phyloP scores from a whole-genome alignment of 1,140 invertebrate species.

The Dendrolimus punctatus region DNA sequence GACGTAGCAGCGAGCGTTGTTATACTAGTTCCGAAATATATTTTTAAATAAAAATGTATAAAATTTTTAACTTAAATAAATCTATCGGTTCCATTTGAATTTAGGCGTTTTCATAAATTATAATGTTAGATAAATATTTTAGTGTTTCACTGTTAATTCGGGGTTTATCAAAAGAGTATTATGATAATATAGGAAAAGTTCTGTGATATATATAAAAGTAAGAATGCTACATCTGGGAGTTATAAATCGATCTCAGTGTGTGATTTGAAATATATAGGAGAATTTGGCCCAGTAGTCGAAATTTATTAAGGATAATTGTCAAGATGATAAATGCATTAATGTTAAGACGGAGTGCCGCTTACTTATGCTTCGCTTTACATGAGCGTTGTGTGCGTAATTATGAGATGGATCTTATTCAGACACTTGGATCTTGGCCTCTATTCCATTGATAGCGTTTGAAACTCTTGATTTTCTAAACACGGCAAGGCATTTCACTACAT shows the following conservation, averaged over 20 bases:
- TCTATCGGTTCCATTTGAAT: constrained; percentile 25
- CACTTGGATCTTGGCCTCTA: too few relatives aligned
- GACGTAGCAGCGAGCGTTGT: not conserved
- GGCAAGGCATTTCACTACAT: too few relatives aligned
- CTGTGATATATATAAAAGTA: constrained; percentile 63
- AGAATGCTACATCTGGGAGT: constrained; percentile 58
- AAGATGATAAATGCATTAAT: too few relatives aligned
- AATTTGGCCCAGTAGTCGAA: not conserved
- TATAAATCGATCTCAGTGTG: constrained; percentile 60
- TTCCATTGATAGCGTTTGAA: too few relatives aligned
- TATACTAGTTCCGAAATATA: not conserved
- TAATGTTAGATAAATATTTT: constrained; percentile 25
- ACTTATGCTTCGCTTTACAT: too few relatives aligned
- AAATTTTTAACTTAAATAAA: not conserved
- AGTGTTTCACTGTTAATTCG: constrained; percentile 23
- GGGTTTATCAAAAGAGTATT: constrained; percentile 50
- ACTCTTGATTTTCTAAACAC: too few relatives aligned
- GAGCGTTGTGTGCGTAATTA: too few relatives aligned
- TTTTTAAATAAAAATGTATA: not conserved
- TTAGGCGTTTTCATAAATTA: constrained; percentile 37
- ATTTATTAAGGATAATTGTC: constrained; percentile 1
- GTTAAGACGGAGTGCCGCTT: too few relatives aligned
- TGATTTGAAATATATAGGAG: constrained; percentile 33
- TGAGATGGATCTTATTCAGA: too few relatives aligned
- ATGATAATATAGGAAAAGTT: constrained; percentile 58